phyloP scores from a whole-genome alignment of 2,888 invertebrate species.

The Dorcus parallelipipedus region DNA sequence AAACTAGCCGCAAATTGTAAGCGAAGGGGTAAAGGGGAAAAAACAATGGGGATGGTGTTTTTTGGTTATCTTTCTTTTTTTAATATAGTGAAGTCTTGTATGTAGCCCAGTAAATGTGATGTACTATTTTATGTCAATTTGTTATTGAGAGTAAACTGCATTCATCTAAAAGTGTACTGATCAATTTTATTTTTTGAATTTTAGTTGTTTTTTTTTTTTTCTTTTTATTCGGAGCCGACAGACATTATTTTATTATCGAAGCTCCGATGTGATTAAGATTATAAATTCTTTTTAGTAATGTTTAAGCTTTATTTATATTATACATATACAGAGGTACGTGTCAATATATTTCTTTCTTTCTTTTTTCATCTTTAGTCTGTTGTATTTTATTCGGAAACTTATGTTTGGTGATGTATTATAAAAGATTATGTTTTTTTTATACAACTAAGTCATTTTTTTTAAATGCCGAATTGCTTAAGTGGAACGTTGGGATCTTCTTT shows the following conservation, averaged over 20 bases:
- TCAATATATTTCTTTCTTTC: neutral
- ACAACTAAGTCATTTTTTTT: neutral
- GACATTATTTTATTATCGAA: neutral
- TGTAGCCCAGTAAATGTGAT: slow-evolving; percentile 19
- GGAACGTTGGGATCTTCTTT: neutral
- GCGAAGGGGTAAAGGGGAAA: neutral
- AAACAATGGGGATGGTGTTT: neutral
- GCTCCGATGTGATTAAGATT: too few species aligned
- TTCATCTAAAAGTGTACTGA: slow-evolving; percentile 13
- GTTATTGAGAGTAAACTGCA: slow-evolving; percentile 2
- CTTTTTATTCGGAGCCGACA: neutral
- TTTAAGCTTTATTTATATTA: too few species aligned
- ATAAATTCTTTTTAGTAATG: too few species aligned
- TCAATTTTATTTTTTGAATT: neutral
- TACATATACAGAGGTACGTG: too few species aligned
- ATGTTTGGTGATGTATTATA: neutral
- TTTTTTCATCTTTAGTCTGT: neutral
- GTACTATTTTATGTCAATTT: slow-evolving; percentile 11
- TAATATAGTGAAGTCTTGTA: slow-evolving; percentile 13
- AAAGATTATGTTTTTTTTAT: neutral
- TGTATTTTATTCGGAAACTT: slow-evolving; percentile 1
- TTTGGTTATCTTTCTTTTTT: neutral
- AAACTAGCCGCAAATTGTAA: neutral
- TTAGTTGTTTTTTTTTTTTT: neutral
- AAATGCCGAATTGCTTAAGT: neutral